phyloP scores from a whole-genome alignment of 2,888 invertebrate species.

The Calameuta filiformis region DNA sequence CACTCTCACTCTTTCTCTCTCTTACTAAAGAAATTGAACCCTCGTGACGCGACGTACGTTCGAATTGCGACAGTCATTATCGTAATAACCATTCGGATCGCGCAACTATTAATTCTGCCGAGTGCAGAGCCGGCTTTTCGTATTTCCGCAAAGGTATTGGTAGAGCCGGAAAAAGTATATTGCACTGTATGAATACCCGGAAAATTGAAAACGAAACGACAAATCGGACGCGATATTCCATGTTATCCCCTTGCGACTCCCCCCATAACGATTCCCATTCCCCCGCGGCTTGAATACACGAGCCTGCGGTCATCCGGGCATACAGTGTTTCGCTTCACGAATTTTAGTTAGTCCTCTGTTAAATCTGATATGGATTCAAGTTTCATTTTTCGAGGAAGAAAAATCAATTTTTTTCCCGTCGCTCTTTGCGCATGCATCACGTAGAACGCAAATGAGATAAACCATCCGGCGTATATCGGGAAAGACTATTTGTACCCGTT shows the following conservation, averaged over 20 bases:
- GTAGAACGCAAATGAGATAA: no score
- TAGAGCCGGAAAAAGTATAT: not conserved
- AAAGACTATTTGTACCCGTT: no score
- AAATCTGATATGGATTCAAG: not conserved
- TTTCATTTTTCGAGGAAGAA: not conserved
- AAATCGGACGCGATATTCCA: constrained; percentile 14
- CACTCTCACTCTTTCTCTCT: constrained; percentile 12
- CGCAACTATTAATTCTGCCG: constrained; percentile 45
- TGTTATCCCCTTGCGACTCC: not conserved
- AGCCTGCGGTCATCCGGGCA: not conserved
- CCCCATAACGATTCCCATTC: not conserved
- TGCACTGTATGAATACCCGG: constrained; percentile 41
- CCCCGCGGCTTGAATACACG: not conserved
- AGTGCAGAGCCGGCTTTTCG: not conserved
- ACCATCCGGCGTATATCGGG: no score
- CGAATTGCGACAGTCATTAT: constrained; percentile 42
- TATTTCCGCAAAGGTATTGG: constrained; percentile 20
- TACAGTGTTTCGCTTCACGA: not conserved
- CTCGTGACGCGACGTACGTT: constrained; percentile 4
- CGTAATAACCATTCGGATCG: constrained; percentile 49
- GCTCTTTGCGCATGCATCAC: no score
- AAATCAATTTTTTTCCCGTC: not conserved
- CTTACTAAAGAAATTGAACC: constrained; percentile 14
- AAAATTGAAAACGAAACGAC: constrained; percentile 52
- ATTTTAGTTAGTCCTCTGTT: not conserved